Conservation (phyloP, 2,888 invertebrate genomes). For the Aleiodes testaceus region DNA sequence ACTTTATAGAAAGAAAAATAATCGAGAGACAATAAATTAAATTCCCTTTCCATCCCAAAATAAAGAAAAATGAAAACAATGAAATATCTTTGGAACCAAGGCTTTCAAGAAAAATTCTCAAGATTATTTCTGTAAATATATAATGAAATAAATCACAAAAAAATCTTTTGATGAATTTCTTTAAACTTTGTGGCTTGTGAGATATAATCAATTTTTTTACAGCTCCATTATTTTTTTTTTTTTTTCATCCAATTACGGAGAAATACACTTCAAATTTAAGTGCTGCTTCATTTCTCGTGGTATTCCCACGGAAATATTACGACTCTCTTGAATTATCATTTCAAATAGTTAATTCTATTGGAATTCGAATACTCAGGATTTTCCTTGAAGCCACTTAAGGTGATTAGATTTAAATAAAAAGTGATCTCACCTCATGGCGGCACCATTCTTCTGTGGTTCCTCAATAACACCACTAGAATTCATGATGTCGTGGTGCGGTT, state of each 20-base stretch:
- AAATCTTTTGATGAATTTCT: neutral
- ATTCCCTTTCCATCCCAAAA: no score
- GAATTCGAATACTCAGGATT: neutral
- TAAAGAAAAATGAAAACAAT: neutral
- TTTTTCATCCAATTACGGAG: no score
- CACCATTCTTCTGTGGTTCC: slow-evolving; percentile 67
- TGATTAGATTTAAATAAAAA: neutral
- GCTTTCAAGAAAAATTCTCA: neutral
- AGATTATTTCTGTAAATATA: neutral
- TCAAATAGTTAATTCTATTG: no score
- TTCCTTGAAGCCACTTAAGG: neutral
- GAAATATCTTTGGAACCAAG: slow-evolving; percentile 4
- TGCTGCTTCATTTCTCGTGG: no score
- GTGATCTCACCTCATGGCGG: slow-evolving; percentile 58
- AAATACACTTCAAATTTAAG: no score
- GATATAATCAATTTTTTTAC: no score
- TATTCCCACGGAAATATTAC: no score
- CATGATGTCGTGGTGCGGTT: slow-evolving; percentile 85
- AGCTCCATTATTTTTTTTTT: no score
- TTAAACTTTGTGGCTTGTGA: no score
- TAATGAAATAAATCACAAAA: neutral
- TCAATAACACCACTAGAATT: slow-evolving; percentile 81
- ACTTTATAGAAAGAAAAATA: no score
- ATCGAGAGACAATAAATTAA: no score
- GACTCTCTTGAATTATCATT: no score